Conservation (phyloP, 2,797 vertebrate species). For the Mallotus villosus region DNA sequence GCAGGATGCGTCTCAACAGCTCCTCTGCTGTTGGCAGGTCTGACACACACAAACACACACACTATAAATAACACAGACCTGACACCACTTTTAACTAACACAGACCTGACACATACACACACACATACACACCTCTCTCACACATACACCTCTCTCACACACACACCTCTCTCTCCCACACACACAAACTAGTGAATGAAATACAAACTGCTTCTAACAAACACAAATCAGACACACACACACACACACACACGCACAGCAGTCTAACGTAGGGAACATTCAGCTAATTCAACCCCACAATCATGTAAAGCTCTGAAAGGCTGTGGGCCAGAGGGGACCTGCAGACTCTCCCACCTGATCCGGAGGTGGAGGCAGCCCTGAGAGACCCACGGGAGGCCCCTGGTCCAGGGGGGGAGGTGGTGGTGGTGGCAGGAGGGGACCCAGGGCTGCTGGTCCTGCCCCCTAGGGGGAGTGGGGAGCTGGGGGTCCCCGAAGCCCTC, state of each 20-base stretch:
- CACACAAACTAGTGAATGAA: background rate
- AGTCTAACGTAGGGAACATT: no score
- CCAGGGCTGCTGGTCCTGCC: constrained; percentile 21
- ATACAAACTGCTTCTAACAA: background rate
- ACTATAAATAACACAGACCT: no score
- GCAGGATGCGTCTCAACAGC: constrained; percentile 86
- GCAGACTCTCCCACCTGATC: constrained; percentile 77
- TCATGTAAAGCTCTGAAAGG: no score
- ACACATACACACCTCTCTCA: no score
- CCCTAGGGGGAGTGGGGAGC: constrained; percentile 13
- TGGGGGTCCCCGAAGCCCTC: constrained; percentile 58
- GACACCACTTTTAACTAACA: no score
- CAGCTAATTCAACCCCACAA: no score
- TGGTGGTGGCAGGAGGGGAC: constrained; percentile 51
- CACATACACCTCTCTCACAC: no score
- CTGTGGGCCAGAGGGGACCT: background rate
- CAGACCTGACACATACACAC: no score
- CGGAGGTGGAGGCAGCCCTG: constrained; percentile 70
- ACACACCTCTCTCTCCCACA: background rate
- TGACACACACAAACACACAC: constrained; percentile 42
- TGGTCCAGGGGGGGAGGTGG: constrained; percentile 32
- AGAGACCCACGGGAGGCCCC: constrained; percentile 48
- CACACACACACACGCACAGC: no score
- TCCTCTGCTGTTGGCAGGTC: constrained; percentile 91
- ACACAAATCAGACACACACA: no score